These are phyloP conservation scores for Notiomystis cincta DNA, from an alignment of 2,113 vertebrate species.

Conservation along the genomic window DNA sequence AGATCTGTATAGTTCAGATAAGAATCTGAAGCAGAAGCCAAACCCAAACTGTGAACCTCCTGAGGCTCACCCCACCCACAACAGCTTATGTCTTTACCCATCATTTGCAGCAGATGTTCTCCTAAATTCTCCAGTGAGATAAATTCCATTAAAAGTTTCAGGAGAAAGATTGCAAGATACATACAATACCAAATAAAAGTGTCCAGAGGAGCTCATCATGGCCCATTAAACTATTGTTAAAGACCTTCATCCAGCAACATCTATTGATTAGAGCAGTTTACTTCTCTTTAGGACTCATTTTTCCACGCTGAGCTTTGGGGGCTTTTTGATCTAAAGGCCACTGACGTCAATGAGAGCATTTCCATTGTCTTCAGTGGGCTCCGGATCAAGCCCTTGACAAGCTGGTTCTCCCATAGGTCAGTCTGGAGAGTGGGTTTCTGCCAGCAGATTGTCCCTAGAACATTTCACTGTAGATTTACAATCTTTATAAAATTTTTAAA, in stretches of 20 bases:
- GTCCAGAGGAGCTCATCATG: conserved; percentile 25
- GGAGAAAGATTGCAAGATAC: conserved; percentile 35
- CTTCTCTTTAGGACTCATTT: conserved; percentile 31
- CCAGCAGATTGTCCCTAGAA: conserved; percentile 59
- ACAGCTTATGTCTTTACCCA: conserved; percentile 67
- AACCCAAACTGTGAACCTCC: conserved; percentile 67
- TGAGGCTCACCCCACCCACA: conserved; percentile 67
- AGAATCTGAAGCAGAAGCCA: conserved; percentile 66
- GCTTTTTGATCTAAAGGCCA: conserved; percentile 58
- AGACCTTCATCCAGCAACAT: not conserved
- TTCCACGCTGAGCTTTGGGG: conserved; percentile 35
- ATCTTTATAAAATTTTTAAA: conserved; percentile 60
- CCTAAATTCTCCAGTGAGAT: conserved; percentile 49
- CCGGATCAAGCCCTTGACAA: conserved; percentile 32
- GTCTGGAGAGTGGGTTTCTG: conserved; percentile 8
- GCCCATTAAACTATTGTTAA: conserved; percentile 37
- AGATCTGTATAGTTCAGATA: conserved; percentile 64
- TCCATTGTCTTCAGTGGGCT: conserved; percentile 45
- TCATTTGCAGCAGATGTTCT: conserved; percentile 69
- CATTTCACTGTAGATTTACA: conserved; percentile 46
- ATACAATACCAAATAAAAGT: conserved; percentile 12
- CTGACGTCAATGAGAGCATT: conserved; percentile 44
- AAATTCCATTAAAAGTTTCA: conserved; percentile 52
- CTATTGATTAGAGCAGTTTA: conserved; percentile 43
- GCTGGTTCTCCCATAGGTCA: conserved; percentile 49